Conservation (phyloP, 2,888 invertebrate species). For the Agrilus cyanescens region DNA sequence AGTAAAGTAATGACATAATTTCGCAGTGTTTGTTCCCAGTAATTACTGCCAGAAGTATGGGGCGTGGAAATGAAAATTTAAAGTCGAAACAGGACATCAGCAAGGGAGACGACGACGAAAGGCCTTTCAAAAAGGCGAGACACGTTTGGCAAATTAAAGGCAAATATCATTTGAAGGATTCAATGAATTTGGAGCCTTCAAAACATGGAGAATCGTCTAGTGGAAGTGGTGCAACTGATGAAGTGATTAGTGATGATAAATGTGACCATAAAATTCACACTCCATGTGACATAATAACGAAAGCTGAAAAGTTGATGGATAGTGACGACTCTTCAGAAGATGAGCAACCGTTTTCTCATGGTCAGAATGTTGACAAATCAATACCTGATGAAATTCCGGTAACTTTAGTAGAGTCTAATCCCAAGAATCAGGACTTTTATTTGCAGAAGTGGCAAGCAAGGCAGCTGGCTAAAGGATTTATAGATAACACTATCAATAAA, state of each 20-base stretch:
- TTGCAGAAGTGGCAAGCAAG: constrained; percentile 51
- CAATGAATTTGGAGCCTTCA: constrained; percentile 7
- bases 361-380: constrained; percentile 16
- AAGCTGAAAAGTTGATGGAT: constrained; percentile 14
- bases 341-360: constrained; percentile 7
- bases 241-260: constrained; percentile 15
- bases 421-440: constrained; percentile 29
- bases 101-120: constrained; percentile 37
- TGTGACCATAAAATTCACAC: not conserved
- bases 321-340: constrained; percentile 16
- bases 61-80: too few species aligned
- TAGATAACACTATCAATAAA: constrained; percentile 58
- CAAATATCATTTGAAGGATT: constrained; percentile 45
- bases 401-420: constrained; percentile 25
- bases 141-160: constrained; percentile 59
- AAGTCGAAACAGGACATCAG: too few species aligned
- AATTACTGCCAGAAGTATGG: too few species aligned
- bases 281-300: constrained; percentile 17
- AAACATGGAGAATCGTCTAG: constrained; percentile 5
- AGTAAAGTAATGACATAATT: too few species aligned
- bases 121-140: constrained; percentile 53
- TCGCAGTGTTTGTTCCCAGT: too few species aligned
- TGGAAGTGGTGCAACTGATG: constrained; percentile 4
- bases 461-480: constrained; percentile 52
- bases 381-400: constrained; percentile 24